Evolutionary conservation across 2,888 invertebrate species (phyloP), one percentile per base, ranked within the genome.

Genomic region (Alitta virens): DNA sequence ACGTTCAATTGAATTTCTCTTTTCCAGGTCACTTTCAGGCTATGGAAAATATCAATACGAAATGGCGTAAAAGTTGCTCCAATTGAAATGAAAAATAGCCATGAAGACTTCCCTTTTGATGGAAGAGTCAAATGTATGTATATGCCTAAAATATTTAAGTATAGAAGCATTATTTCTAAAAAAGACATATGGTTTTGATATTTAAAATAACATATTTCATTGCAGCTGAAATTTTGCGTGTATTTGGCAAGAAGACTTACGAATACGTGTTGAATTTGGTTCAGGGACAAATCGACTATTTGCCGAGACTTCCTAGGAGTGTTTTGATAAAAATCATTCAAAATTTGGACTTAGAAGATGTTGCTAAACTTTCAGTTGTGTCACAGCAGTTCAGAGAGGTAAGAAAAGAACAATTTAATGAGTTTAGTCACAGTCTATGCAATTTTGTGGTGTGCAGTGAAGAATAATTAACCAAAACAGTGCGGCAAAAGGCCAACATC

Each of bases 21-120:
- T 33, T 5, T 16, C n/a, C 67, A 80, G 80, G 65, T 79, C 16
- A 71, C 76, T 42, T 76, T 74, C 64, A 66, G 79, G 25, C 66
- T 72, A 42, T 80, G 80, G 80, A 79, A 75, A 65, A 78, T 80
- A 55, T 69, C 75, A 7, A 74, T 78, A 7, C 74, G 79, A 62
- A 72, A 72, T 16, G 75, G 77, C 56, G 70, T 68, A 3, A 68
- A 70, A 24, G 60, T 68, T 1, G 67, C 71, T 12, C 79, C 79
- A 2, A 16, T 54, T 1, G 76, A 79, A 60, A 63, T 66, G 0
- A 65, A 65, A 12, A 68, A 76, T 51, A 67, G 66, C 2, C 74
- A 73, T 66, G 73, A 75, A 56, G 79, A 79, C 14, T 80, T 79
- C 63, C 46, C 71, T n/a, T 60, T 71, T 63, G 78, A 80, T 72